Evolutionary conservation across 1,140 invertebrate genomes (phyloP).

Genomic region (Zaprionus vittiger): DNA sequence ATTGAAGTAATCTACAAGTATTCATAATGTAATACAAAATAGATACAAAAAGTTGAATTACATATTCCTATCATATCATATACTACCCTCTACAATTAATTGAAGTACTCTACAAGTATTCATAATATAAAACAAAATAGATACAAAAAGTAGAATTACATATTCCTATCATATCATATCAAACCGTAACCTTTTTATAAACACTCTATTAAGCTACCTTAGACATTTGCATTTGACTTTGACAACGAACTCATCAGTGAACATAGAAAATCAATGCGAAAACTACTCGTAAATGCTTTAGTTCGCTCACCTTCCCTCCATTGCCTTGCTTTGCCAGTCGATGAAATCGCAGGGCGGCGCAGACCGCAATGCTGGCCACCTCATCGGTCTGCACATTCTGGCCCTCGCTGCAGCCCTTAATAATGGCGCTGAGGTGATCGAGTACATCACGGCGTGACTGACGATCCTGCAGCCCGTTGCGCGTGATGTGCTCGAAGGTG

Average conservation of each 20-base stretch:
- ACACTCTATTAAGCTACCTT: not conserved
- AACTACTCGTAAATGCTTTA: not conserved
- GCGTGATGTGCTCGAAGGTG: constrained; percentile 76
- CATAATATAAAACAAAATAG: too few species aligned
- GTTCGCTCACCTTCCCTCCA: constrained; percentile 52
- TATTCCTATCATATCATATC: too few species aligned
- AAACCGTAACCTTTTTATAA: too few species aligned
- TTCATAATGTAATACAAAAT: too few species aligned
- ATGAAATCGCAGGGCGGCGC: constrained; percentile 77
- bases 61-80: too few species aligned
- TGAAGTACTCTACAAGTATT: too few species aligned
- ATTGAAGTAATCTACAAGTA: too few species aligned
- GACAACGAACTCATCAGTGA: not conserved
- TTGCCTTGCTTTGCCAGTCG: constrained; percentile 68
- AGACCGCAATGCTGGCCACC: constrained; percentile 77
- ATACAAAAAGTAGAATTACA: too few species aligned
- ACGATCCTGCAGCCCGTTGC: constrained; percentile 80
- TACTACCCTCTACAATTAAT: too few species aligned
- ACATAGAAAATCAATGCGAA: not conserved
- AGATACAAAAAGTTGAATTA: too few species aligned
- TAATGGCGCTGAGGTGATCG: constrained; percentile 81
- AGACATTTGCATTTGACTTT: not conserved
- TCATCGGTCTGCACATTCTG: constrained; percentile 74
- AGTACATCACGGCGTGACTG: constrained; percentile 78
- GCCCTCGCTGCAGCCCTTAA: constrained; percentile 81